Base-by-base conservation (phyloP, 1,140 invertebrate genomes). In the Diorhabda sublineata region DNA sequence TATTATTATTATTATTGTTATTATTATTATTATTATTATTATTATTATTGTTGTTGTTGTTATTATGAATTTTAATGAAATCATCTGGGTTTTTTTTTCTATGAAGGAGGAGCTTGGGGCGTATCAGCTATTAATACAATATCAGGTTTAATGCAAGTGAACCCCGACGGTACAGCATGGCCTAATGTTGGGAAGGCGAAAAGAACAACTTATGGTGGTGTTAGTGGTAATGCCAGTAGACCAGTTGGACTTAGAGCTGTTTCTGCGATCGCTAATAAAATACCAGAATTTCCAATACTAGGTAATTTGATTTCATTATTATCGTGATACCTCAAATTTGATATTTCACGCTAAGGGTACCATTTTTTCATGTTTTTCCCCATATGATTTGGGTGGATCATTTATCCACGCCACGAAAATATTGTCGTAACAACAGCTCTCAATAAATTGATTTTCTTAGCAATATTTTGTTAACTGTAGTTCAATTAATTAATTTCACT, bases 101-200 rank as follows among this genome's bases (percentile, higher is more conserved):
- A 61, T 58, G 45, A 67, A 93, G 94, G 96, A 64, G 89, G 91
- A 52, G 97, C 97, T 8, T 88, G 91, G 80, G 98, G 98, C 11
- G 96, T 98, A 0, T 96, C 97, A 0, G 96, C 96, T 0, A 98
- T 98, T 56, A 99, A 99, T 81, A 99, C 98, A 0, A 92, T 99
- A 1, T 94, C 88, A 58, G 95, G 95, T 2, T 81, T 99, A 59
- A 99, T 99, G 96, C 87, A 90, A 5, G 75, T 99, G 0, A 89
- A 88, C 76, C 84, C 87, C 2, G 87, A 96, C 80, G 92, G 87
- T 0, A 87, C 84, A 1, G 90, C 97, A 0, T 99, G 97, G 97
- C 97, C 98, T 4, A 87, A 88, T 52, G 88, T 99, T 47, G 97
- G 97, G 26, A 79, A 82, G 44, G 87, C 87, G 8, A 91, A 92